These are phyloP conservation scores for Sarcoramphus papa DNA, from an alignment of 2,797 vertebrate genomes.

Conservation along the genomic window DNA sequence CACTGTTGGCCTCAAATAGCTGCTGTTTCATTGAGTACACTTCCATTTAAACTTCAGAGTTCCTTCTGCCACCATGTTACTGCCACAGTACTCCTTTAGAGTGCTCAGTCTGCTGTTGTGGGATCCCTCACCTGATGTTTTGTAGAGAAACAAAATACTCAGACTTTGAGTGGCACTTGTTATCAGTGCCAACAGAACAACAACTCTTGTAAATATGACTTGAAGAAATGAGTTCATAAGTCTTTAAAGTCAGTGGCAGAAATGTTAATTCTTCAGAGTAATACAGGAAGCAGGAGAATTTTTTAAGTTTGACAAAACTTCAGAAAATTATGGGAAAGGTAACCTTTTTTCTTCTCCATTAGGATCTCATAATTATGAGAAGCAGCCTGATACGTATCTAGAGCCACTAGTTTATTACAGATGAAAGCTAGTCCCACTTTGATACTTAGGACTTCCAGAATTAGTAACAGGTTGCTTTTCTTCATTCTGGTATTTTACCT, in stretches of 20 bases:
- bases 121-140: background rate
- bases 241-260: background rate
- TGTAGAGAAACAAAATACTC: background rate
- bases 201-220: background rate
- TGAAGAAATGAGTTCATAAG: background rate
- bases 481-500: background rate
- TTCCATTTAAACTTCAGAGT: background rate
- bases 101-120: background rate
- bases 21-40: background rate
- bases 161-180: background rate
- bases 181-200: background rate
- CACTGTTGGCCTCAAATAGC: background rate
- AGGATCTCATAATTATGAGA: background rate
- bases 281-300: background rate
- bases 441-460: background rate
- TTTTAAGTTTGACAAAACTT: background rate
- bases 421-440: background rate
- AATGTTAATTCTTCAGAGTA: background rate
- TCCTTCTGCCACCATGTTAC: background rate
- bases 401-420: background rate
- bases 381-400: background rate
- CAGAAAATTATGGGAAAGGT: background rate
- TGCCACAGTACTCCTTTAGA: background rate
- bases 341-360: background rate
- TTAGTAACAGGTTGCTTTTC: background rate